Evolutionary conservation across 1,140 invertebrate genomes (phyloP).

Genomic region (Drosophila willistoni): DNA sequence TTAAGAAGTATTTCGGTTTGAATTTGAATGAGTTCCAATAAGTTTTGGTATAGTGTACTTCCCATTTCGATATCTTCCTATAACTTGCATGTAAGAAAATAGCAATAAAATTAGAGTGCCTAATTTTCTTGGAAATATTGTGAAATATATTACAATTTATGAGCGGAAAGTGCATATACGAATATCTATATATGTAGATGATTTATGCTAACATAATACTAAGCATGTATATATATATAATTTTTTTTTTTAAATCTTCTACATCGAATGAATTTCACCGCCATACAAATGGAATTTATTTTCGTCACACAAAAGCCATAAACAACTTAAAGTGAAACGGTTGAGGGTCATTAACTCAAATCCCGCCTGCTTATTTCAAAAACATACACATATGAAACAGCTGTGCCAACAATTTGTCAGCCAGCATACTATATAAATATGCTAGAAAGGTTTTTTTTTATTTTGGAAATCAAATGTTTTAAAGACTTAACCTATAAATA

Average conservation of each 20-base stretch:
- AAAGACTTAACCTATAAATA: conserved; percentile 63
- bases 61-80: not conserved
- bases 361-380: conserved; percentile 70
- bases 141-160: conserved; percentile 49
- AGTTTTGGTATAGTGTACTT: not conserved
- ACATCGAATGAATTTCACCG: conserved; percentile 13
- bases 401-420: conserved; percentile 78
- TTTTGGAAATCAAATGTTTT: conserved; percentile 28
- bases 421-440: conserved; percentile 14
- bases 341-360: conserved; percentile 78
- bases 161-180: conserved; percentile 6
- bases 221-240: not conserved
- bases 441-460: not conserved
- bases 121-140: conserved; percentile 25
- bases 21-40: no score
- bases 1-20: not conserved
- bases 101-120: conserved; percentile 5
- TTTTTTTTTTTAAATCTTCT: conserved; percentile 17
- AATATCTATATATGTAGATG: conserved; percentile 11
- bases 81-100: not conserved
- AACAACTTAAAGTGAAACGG: conserved; percentile 76
- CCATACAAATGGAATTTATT: conserved; percentile 58
- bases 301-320: conserved; percentile 61
- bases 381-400: conserved; percentile 52
- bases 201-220: conserved; percentile 44